Conservation (phyloP, 1,140 invertebrate species). For the Delia radicum region DNA sequence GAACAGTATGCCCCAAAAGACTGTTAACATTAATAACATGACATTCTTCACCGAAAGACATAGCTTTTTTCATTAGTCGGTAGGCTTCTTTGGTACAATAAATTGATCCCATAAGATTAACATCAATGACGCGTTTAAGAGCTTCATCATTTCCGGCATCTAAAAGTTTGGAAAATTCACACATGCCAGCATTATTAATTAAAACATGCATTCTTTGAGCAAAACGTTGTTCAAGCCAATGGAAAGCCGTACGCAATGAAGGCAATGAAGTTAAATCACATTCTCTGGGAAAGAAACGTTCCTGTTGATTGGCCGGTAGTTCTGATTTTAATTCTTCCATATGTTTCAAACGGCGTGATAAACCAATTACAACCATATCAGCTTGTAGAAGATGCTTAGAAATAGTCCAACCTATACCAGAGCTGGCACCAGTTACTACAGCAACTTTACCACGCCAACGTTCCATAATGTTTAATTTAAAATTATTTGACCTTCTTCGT, state of each 20-base stretch:
- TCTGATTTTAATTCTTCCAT: constrained; percentile 57
- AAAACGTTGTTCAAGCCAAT: constrained; percentile 61
- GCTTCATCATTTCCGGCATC: constrained; percentile 45
- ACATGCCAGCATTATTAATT: constrained; percentile 71
- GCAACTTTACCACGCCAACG: constrained; percentile 31
- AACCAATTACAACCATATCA: constrained; percentile 67
- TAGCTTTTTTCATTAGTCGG: constrained; percentile 64
- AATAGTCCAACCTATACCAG: constrained; percentile 66
- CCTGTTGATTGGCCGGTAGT: constrained; percentile 32
- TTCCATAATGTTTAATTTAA: constrained; percentile 23
- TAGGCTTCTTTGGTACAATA: constrained; percentile 66
- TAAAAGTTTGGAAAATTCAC: constrained; percentile 50
- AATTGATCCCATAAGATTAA: constrained; percentile 67
- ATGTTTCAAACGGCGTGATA: constrained; percentile 63
- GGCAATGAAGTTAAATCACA: constrained; percentile 67
- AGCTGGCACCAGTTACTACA: constrained; percentile 67
- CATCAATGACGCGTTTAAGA: constrained; percentile 61
- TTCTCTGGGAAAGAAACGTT: constrained; percentile 56
- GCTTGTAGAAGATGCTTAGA: constrained; percentile 58
- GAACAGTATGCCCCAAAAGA: constrained; percentile 57
- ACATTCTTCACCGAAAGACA: constrained; percentile 56
- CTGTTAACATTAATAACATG: constrained; percentile 72
- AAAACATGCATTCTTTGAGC: constrained; percentile 65
- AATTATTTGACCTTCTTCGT: neutral
- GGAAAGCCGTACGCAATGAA: constrained; percentile 65